phyloP scores from a whole-genome alignment of 1,140 invertebrate genomes.

The Lasaia peninsularis region DNA sequence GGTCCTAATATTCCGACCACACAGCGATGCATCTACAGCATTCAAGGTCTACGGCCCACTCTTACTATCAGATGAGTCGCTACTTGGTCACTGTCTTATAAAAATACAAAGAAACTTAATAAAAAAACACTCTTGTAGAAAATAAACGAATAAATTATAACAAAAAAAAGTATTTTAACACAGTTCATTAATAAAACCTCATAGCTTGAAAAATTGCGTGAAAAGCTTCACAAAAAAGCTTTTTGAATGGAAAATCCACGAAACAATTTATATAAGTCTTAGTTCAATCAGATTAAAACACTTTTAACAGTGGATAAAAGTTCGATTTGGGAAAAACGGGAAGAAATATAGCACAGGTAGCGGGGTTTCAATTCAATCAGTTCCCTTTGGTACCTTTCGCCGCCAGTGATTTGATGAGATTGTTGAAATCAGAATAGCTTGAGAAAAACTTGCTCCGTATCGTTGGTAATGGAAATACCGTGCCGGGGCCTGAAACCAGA shows the following conservation, averaged over 20 bases:
- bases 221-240: too few relatives aligned
- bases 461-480: conserved; percentile 63
- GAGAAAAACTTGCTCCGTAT: conserved; percentile 58
- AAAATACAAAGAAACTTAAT: too few relatives aligned
- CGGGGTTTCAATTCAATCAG: conserved; percentile 72
- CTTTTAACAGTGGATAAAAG: conserved; percentile 70
- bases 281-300: conserved; percentile 73
- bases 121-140: too few relatives aligned
- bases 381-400: conserved; percentile 61
- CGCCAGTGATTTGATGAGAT: conserved; percentile 71
- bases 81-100: too few relatives aligned
- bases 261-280: conserved; percentile 59
- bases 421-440: conserved; percentile 71
- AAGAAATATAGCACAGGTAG: conserved; percentile 68
- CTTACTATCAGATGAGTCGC: too few relatives aligned
- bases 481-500: conserved; percentile 44
- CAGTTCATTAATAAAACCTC: too few relatives aligned
- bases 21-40: too few relatives aligned
- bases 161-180: too few relatives aligned
- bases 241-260: background rate
- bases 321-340: conserved; percentile 64
- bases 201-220: too few relatives aligned
- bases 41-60: too few relatives aligned
- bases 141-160: too few relatives aligned
- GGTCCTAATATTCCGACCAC: too few relatives aligned